Evolutionary conservation across 2,888 invertebrate genomes (phyloP), one percentile per base, ranked within the genome.

Genomic region (Malthinus seriepunctatus): DNA sequence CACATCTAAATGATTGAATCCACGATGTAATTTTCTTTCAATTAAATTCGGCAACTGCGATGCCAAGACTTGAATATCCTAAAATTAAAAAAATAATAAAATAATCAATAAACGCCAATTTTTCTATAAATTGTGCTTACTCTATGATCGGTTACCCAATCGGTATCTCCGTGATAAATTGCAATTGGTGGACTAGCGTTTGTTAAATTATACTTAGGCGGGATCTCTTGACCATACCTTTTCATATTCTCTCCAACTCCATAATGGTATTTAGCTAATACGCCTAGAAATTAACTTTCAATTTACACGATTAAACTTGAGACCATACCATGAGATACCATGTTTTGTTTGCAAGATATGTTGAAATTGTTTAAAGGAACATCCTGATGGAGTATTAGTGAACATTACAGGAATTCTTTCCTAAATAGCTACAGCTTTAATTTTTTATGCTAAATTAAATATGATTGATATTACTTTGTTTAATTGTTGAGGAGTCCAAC

Each of bases 301-400:
- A 23, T 23, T 5, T 23, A 23, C 23, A 3, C 2, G 5, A 23
- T 23, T n/a, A 3, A n/a, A 44, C 3, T 15, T 15, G 8, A 34
- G 7, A 37, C 14, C 51, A 55, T n/a, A n/a, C n/a, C 76, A n/a
- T n/a, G 78, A 7, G 74, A 73, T 0, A 81, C 79, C 31, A 78
- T 79, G 66, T 78, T n/a, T 79, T 8, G 80, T 63, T 63, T 84
- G 84, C 0, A 80, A 81, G 62, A 78, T 83, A 68, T 84, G 84
- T 7, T 82, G 70, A n/a, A 83, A 62, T 69, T 83, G 82, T 63
- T 78, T 76, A 0, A 80, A 76, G 0, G 83, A 80, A 1, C 82
- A 78, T 34, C 61, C 56, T 14, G 48, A 75, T 5, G 78, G 78
- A 8, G 73, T 45, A 5, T 45, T 45, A 12, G 11, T 45, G 1